Percentiles rank a stretch among this genome's conserved stretches.
phyloP scores from a whole-genome alignment of 2,113 vertebrate species.

The Thunnus maccoyii region DNA sequence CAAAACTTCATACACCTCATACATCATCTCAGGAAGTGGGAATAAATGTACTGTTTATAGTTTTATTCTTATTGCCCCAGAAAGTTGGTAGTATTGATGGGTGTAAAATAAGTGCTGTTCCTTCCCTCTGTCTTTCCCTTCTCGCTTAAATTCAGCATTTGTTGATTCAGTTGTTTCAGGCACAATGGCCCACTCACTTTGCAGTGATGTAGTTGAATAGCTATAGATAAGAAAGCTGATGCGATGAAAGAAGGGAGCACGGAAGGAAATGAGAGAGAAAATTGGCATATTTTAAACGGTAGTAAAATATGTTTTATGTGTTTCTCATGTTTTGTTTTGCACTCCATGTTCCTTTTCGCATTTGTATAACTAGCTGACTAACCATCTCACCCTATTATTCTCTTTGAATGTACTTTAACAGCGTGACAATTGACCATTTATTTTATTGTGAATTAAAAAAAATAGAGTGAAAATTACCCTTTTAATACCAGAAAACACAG shows the following conservation, averaged over 20 bases:
- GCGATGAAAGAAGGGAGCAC: constrained; percentile 29
- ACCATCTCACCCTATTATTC: neutral
- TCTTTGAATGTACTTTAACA: neutral
- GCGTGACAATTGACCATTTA: neutral
- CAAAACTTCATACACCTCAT: neutral
- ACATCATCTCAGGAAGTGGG: constrained; percentile 21
- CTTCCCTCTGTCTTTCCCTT: constrained; percentile 4
- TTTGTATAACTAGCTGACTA: neutral
- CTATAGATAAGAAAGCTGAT: constrained; percentile 50
- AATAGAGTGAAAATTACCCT: neutral
- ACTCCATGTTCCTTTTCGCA: too few relatives aligned
- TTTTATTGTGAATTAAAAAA: neutral
- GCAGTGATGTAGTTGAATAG: constrained; percentile 36
- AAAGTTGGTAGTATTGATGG: neutral
- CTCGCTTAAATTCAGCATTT: constrained; percentile 23
- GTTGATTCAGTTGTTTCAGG: constrained; percentile 55
- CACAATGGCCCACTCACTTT: constrained; percentile 34
- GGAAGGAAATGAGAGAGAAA: constrained; percentile 5
- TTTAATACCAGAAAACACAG: neutral
- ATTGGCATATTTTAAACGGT: neutral
- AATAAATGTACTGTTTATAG: constrained; percentile 7
- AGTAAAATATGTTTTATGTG: neutral
- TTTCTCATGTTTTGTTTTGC: constrained; percentile 24
- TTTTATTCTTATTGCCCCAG: constrained; percentile 9
- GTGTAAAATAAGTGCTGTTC: constrained; percentile 12